Evolutionary conservation across 2,888 invertebrate genomes (phyloP).

Genomic region (Pasiphila rectangulata): DNA sequence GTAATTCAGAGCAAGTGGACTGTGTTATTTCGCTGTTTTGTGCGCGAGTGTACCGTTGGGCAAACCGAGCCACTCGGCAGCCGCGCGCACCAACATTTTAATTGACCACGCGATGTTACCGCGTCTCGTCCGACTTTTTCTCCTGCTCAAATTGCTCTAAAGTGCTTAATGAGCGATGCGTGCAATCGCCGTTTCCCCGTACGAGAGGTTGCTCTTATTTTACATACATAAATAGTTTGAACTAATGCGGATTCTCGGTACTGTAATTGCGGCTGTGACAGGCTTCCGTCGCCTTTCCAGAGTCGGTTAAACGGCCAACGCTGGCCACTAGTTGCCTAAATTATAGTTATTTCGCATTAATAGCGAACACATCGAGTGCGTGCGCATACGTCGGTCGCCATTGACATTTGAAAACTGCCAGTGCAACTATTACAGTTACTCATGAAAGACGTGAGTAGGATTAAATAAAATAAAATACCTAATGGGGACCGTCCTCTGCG

Average conservation of each 20-base stretch:
- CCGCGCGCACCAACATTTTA: constrained; percentile 72
- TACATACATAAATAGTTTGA: constrained; percentile 80
- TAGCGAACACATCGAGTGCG: constrained; percentile 68
- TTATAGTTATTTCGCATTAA: constrained; percentile 77
- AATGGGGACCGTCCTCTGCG: no score
- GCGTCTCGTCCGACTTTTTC: constrained; percentile 75
- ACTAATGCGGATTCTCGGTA: constrained; percentile 80
- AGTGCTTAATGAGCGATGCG: constrained; percentile 81
- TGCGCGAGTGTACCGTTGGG: constrained; percentile 39
- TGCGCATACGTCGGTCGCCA: constrained; percentile 58
- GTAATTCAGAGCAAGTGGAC: constrained; percentile 59
- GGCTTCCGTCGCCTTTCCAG: constrained; percentile 76
- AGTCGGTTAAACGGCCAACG: constrained; percentile 64
- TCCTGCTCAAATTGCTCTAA: constrained; percentile 78
- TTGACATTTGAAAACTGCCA: constrained; percentile 60
- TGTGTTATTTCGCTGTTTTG: constrained; percentile 53
- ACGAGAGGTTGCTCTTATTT: constrained; percentile 76
- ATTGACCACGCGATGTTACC: constrained; percentile 79
- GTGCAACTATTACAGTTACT: constrained; percentile 35
- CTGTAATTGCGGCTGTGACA: constrained; percentile 79
- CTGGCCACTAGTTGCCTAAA: constrained; percentile 46
- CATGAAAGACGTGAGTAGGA: constrained; percentile 38
- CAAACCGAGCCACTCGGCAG: constrained; percentile 56
- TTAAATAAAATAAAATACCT: constrained; percentile 5
- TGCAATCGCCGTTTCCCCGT: constrained; percentile 79